A percentile compares a stretch with the other conserved stretches of the same genome.
phyloP scores from a whole-genome alignment of 2,113 vertebrate genomes.

The Colistium nudipinnis region DNA sequence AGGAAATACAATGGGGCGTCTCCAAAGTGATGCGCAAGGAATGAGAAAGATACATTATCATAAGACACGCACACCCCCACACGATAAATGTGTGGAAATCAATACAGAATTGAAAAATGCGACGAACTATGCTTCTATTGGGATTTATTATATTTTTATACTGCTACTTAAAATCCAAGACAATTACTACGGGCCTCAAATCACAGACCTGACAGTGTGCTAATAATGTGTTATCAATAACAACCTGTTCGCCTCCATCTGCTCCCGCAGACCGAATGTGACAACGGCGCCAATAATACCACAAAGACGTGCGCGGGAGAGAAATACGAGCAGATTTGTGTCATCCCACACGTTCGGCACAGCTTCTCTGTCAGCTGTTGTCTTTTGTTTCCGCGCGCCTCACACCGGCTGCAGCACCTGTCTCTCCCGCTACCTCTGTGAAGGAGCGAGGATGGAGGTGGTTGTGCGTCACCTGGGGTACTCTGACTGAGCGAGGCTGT shows the following conservation, averaged over 20 bases:
- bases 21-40: too few relatives aligned
- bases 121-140: background rate
- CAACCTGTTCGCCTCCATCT: conserved; percentile 48
- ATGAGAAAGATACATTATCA: too few relatives aligned
- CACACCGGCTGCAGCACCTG: conserved; percentile 72
- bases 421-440: conserved; percentile 63
- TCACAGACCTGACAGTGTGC: conserved; percentile 37
- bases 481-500: conserved; percentile 69
- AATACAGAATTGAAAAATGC: background rate
- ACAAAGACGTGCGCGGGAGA: conserved; percentile 43
- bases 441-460: conserved; percentile 63
- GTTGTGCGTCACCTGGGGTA: conserved; percentile 67
- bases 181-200: conserved; percentile 3
- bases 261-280: conserved; percentile 49
- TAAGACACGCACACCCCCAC: too few relatives aligned
- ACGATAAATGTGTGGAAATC: background rate
- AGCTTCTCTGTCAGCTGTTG: conserved; percentile 74
- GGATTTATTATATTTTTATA: conserved; percentile 4
- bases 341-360: conserved; percentile 59
- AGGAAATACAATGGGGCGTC: too few relatives aligned
- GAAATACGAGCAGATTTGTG: conserved; percentile 60
- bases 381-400: conserved; percentile 69
- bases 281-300: conserved; percentile 56
- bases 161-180: conserved; percentile 5
- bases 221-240: conserved; percentile 67